These are phyloP conservation scores for Lynx canadensis DNA, from an alignment of 2,113 vertebrate species.

Conservation along the genomic window DNA sequence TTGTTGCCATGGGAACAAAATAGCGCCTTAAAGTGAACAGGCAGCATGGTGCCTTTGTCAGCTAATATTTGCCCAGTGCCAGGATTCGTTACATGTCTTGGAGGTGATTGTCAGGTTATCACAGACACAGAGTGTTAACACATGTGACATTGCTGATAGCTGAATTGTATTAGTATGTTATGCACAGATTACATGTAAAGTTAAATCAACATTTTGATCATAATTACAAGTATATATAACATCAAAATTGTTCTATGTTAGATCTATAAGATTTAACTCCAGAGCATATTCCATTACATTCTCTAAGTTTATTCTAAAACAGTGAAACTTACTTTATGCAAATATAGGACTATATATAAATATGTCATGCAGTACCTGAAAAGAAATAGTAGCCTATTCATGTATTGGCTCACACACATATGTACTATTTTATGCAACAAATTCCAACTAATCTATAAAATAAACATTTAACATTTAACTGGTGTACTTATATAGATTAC, in stretches of 20 bases:
- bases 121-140: slow-evolving; percentile 56
- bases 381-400: slow-evolving; percentile 47
- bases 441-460: slow-evolving; percentile 2
- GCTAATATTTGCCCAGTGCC: background rate
- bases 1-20: slow-evolving; percentile 77
- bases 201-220: slow-evolving; percentile 43
- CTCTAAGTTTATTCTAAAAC: slow-evolving; percentile 50
- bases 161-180: slow-evolving; percentile 56
- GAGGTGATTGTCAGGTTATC: slow-evolving; percentile 53
- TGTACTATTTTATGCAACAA: background rate
- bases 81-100: slow-evolving; percentile 63
- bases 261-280: background rate
- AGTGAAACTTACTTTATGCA: slow-evolving; percentile 15
- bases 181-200: slow-evolving; percentile 29
- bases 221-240: slow-evolving; percentile 23
- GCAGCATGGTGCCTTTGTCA: background rate
- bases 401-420: background rate
- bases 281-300: slow-evolving; percentile 41
- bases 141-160: slow-evolving; percentile 55
- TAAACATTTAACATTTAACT: slow-evolving; percentile 41
- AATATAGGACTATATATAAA: slow-evolving; percentile 23
- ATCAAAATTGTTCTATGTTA: slow-evolving; percentile 16
- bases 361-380: slow-evolving; percentile 34
- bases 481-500: background rate
- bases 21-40: background rate